Conservation (phyloP, 2,113 vertebrate genomes). For the Prionailurus bengalensis region DNA sequence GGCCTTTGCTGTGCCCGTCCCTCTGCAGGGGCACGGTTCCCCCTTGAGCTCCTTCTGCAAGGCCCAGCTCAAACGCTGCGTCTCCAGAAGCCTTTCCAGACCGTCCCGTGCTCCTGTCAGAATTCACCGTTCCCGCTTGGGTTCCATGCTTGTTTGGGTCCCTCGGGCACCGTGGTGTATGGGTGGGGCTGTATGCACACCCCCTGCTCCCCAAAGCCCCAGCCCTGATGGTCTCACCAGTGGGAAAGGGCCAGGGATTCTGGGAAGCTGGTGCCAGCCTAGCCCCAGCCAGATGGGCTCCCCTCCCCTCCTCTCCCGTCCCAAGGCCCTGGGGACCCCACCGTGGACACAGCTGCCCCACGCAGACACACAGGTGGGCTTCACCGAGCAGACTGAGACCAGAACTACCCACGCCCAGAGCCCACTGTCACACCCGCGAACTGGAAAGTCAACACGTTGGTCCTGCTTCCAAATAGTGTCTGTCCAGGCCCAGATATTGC, state of each 20-base stretch:
- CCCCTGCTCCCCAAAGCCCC: neutral
- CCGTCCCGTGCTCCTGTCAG: fast-evolving
- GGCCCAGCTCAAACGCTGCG: neutral
- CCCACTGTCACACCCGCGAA: neutral
- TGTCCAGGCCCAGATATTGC: neutral
- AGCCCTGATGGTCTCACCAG: neutral
- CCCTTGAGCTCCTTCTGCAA: neutral
- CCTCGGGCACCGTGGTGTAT: fast-evolving
- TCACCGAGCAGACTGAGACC: neutral
- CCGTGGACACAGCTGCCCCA: neutral
- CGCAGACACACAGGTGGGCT: too few species aligned
- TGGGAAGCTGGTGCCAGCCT: neutral
- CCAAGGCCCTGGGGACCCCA: neutral
- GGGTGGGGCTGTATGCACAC: neutral
- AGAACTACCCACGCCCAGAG: neutral
- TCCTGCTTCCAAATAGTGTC: neutral
- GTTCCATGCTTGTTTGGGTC: neutral
- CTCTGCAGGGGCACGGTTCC: neutral
- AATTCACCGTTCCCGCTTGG: neutral
- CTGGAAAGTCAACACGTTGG: neutral
- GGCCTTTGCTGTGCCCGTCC: neutral
- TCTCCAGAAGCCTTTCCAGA: neutral
- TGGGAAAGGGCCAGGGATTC: neutral
- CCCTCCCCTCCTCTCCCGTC: neutral
- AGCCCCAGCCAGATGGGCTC: neutral